A percentile compares a stretch with the other conserved stretches of the same genome.
Conservation (phyloP, 2,888 invertebrate genomes). For the Gortyna flavago region DNA sequence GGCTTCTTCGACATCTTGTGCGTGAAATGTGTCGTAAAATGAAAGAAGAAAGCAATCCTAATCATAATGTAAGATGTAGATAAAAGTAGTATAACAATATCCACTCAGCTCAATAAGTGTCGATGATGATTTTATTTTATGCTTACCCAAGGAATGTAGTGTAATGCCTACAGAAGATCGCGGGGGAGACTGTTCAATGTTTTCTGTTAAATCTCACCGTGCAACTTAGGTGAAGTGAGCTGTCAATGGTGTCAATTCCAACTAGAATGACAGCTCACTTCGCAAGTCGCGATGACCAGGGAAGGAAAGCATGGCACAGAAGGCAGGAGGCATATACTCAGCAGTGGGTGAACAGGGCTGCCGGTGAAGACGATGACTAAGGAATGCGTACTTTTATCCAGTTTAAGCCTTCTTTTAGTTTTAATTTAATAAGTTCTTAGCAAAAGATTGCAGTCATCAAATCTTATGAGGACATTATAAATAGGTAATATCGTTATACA, state of each 20-base stretch:
- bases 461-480: background rate
- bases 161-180: background rate
- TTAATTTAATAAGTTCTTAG: background rate
- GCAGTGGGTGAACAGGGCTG: background rate
- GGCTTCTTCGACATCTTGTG: background rate
- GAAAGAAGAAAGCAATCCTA: background rate
- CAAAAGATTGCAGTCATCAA: conserved; percentile 5
- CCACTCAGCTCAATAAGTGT: background rate
- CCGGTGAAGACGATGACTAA: background rate
- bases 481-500: conserved; percentile 30
- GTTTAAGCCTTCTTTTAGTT: background rate
- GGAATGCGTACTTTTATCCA: background rate
- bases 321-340: too few relatives aligned
- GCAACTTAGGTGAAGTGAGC: background rate
- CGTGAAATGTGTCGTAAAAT: background rate
- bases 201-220: background rate
- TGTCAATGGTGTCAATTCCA: background rate
- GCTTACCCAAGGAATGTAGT: background rate
- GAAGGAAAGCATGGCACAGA: too few relatives aligned
- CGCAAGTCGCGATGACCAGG: background rate
- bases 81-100: background rate
- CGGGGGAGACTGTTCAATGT: background rate
- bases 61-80: background rate
- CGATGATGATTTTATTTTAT: background rate
- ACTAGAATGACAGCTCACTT: background rate